phyloP scores from a whole-genome alignment of 37 sponge, comb jelly and placozoan genomes.

The Tethya wilhelma region DNA sequence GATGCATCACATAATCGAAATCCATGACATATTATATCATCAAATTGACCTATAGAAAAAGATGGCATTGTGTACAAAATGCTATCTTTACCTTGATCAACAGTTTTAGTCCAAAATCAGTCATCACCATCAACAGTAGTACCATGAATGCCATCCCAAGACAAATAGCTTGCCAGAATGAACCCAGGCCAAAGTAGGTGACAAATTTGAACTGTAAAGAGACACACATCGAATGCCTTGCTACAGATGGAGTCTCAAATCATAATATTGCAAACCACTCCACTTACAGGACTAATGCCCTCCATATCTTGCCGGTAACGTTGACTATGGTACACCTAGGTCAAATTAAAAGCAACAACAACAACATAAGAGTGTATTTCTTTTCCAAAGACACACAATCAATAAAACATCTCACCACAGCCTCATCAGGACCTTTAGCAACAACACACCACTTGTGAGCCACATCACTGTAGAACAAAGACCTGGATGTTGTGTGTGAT shows the following conservation, averaged over 20 bases:
- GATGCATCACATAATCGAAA: neutral
- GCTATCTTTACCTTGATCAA: constrained; percentile 29
- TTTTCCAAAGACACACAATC: neutral
- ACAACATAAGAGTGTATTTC: neutral
- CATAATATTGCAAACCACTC: neutral
- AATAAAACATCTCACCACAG: constrained; percentile 60
- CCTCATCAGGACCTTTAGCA: constrained; percentile 62
- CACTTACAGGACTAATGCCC: constrained; percentile 36
- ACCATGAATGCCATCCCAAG: constrained; percentile 24
- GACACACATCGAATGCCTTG: constrained; percentile 8
- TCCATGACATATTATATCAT: neutral
- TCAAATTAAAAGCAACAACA: neutral
- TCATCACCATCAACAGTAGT: constrained; percentile 20
- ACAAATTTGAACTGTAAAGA: constrained; percentile 41
- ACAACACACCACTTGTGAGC: constrained; percentile 50
- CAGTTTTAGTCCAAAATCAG: constrained; percentile 36
- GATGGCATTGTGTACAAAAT: too few relatives aligned
- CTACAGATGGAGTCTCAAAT: neutral
- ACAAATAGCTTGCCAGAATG: constrained; percentile 30
- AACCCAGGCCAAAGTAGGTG: constrained; percentile 26
- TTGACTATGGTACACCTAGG: constrained; percentile 50
- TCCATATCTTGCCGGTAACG: constrained; percentile 46
- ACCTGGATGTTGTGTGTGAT: neutral
- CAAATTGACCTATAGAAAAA: too few relatives aligned
- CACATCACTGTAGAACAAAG: constrained; percentile 45